A percentile compares a stretch with the other conserved stretches of the same genome.
These are phyloP conservation scores for Drosophila multiciliata DNA, from an alignment of 2,888 invertebrate genomes.

Conservation along the genomic window DNA sequence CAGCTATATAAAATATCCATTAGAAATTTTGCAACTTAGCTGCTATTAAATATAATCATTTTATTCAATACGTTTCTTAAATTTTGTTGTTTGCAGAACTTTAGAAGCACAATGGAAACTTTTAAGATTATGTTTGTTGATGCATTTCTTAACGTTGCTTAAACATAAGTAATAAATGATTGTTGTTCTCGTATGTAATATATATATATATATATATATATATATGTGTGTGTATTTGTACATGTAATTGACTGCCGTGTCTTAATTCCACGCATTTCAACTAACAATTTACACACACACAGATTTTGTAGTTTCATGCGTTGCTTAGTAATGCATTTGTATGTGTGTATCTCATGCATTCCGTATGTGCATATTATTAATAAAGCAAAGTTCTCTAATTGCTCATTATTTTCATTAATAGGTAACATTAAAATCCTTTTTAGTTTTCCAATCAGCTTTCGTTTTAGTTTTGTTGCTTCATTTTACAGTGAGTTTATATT, in stretches of 20 bases:
- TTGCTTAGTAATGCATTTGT: conserved; percentile 22
- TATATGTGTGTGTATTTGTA: background rate
- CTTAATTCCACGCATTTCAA: conserved; percentile 29
- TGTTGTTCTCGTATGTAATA: background rate
- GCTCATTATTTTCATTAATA: conserved; percentile 1
- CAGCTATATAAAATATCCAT: background rate
- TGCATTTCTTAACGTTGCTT: conserved; percentile 42
- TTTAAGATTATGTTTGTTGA: background rate
- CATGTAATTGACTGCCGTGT: conserved; percentile 52
- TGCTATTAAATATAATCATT: conserved; percentile 4
- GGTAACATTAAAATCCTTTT: conserved; percentile 16
- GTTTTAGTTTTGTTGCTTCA: conserved; percentile 31
- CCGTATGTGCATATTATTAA: conserved; percentile 9
- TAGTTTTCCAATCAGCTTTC: conserved; percentile 1
- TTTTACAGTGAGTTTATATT: conserved; percentile 51
- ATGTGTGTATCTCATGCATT: conserved; percentile 16
- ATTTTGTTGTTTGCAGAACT: conserved; percentile 3
- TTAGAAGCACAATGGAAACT: conserved; percentile 26
- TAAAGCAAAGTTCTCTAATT: conserved; percentile 36
- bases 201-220: conserved; percentile 11
- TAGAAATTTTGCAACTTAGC: background rate
- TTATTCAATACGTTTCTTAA: conserved; percentile 12
- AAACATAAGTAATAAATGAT: conserved; percentile 45
- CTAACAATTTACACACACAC: conserved; percentile 9
- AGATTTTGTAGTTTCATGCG: background rate